phyloP scores from a whole-genome alignment of 2,888 invertebrate species.

The Galerucella calmariensis region DNA sequence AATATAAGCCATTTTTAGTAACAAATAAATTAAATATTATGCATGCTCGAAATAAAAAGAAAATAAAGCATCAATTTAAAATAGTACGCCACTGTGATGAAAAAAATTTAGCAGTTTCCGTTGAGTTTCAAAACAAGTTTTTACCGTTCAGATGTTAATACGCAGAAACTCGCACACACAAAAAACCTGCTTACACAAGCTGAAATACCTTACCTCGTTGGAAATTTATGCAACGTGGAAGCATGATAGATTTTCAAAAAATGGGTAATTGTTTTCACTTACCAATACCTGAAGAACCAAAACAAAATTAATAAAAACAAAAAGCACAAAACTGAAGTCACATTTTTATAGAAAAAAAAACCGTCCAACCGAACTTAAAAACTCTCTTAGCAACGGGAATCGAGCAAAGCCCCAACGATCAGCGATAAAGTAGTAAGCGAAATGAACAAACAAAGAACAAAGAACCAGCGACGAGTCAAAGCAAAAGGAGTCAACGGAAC shows the following conservation, averaged over 20 bases:
- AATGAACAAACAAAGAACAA: conserved; percentile 31
- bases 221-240: background rate
- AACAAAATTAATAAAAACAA: conserved; percentile 13
- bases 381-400: conserved; percentile 2
- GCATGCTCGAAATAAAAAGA: background rate
- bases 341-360: conserved; percentile 1
- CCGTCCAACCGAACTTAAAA: conserved; percentile 3
- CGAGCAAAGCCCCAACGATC: conserved; percentile 10
- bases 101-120: conserved; percentile 16
- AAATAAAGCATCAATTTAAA: background rate
- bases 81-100: conserved; percentile 12
- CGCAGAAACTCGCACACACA: background rate
- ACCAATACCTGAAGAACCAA: conserved; percentile 11
- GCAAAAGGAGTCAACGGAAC: conserved; percentile 14
- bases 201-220: background rate
- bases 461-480: conserved; percentile 12
- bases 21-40: too few species aligned
- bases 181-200: background rate
- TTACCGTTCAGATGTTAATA: conserved; percentile 7
- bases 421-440: background rate
- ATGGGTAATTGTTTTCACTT: background rate
- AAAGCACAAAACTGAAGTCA: conserved; percentile 21
- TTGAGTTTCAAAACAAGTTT: conserved; percentile 22
- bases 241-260: background rate
- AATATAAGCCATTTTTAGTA: too few species aligned